Percentiles rank a stretch among this genome's conserved stretches.
These are phyloP conservation scores for Podarcis cretensis DNA, from an alignment of 2,113 vertebrate genomes.

Conservation along the genomic window DNA sequence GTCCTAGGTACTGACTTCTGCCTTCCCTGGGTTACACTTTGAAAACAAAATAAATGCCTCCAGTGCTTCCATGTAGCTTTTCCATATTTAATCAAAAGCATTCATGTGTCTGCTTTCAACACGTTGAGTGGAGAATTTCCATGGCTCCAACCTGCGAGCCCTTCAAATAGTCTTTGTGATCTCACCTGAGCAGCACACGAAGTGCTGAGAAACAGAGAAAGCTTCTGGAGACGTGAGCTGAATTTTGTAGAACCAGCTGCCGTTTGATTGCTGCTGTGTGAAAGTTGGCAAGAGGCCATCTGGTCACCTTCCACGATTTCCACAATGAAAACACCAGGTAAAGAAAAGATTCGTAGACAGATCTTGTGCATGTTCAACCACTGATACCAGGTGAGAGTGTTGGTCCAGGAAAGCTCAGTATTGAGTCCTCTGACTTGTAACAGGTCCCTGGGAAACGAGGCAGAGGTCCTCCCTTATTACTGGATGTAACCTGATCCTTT, in stretches of 20 bases:
- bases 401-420: not conserved
- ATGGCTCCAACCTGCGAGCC: slow-evolving; percentile 38
- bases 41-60: slow-evolving; percentile 9
- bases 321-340: not conserved
- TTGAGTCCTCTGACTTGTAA: not conserved
- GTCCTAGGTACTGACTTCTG: not conserved
- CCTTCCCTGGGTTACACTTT: not conserved
- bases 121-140: fast-evolving
- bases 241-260: slow-evolving; percentile 11
- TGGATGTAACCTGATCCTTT: not conserved
- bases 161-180: slow-evolving; percentile 39
- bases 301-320: not conserved
- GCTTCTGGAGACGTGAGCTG: not conserved
- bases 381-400: not conserved
- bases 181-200: slow-evolving; percentile 32
- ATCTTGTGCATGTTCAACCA: not conserved
- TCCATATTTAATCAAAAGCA: slow-evolving; percentile 67
- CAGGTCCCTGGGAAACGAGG: not conserved
- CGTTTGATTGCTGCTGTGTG: not conserved
- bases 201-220: not conserved
- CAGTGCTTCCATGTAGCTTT: slow-evolving; percentile 48
- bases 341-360: not conserved
- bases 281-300: fast-evolving
- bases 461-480: not conserved
- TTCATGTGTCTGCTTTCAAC: slow-evolving; percentile 33